phyloP scores from a whole-genome alignment of 2,797 vertebrate species.

The Pterois miles region DNA sequence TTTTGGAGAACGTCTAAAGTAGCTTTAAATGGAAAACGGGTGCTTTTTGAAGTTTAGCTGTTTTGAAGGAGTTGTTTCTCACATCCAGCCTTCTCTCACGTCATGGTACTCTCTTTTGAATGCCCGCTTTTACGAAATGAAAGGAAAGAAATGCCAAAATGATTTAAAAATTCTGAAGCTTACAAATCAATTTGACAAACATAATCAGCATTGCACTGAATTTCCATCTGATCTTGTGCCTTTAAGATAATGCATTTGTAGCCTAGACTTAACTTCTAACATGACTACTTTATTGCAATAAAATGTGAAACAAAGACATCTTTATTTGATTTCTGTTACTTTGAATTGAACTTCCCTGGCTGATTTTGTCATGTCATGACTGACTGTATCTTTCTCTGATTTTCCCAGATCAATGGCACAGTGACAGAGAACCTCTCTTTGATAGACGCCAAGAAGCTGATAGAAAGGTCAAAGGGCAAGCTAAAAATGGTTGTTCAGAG shows the following conservation, averaged over 20 bases:
- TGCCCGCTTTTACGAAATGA: neutral
- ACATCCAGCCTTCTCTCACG: neutral
- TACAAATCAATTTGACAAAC: conserved; percentile 15
- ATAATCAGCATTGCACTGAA: neutral
- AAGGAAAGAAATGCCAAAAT: neutral
- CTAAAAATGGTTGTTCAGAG: conserved; percentile 99
- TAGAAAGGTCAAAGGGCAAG: conserved; percentile 99
- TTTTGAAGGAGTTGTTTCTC: neutral
- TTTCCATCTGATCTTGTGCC: conserved; percentile 5
- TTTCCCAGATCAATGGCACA: conserved; percentile 95
- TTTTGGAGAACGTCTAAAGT: conserved; percentile 4
- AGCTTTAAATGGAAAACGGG: neutral
- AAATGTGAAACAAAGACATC: neutral
- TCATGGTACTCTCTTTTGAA: conserved; percentile 1
- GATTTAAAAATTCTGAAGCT: neutral
- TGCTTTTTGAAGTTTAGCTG: neutral
- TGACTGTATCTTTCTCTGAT: conserved; percentile 21
- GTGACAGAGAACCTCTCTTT: conserved; percentile 99
- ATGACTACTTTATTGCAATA: neutral
- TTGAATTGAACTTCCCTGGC: neutral
- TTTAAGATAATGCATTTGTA: neutral
- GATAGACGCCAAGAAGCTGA: conserved; percentile 98
- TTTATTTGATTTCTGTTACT: neutral
- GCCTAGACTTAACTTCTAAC: neutral
- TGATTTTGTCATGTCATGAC: neutral